Conservation (phyloP, 2,888 invertebrate species). For the Acronicta aceris region DNA sequence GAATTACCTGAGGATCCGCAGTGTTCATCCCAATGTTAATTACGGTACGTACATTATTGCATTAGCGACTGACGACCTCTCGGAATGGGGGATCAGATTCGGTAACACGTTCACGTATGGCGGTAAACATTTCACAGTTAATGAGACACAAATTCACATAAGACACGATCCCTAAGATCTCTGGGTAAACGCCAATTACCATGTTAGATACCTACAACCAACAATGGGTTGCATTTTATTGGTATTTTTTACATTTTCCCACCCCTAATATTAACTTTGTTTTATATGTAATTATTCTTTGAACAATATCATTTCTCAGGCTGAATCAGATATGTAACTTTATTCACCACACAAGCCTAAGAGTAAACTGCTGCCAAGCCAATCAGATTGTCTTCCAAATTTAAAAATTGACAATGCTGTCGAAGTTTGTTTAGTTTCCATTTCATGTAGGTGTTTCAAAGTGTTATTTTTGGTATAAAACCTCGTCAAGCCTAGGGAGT, state of each 20-base stretch:
- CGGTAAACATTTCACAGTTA: background rate
- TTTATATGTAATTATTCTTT: no score
- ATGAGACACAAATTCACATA: background rate
- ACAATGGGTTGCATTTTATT: no score
- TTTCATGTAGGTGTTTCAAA: background rate
- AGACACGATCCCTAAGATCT: background rate
- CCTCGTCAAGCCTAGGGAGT: slow-evolving; percentile 14
- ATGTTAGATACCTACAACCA: background rate
- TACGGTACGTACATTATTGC: slow-evolving; percentile 88
- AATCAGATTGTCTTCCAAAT: no score
- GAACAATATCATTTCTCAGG: no score
- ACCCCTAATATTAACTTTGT: no score
- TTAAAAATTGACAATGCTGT: no score
- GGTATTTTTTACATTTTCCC: background rate
- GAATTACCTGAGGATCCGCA: slow-evolving; percentile 92
- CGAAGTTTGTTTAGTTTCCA: background rate
- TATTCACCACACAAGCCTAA: no score
- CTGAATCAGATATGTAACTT: no score
- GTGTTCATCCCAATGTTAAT: slow-evolving; percentile 93
- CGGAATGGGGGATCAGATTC: slow-evolving; percentile 4
- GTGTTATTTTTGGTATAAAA: slow-evolving; percentile 17
- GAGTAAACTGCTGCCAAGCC: no score
- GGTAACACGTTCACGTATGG: slow-evolving; percentile 4
- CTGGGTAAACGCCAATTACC: background rate
- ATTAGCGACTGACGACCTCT: slow-evolving; percentile 16